Conservation (phyloP, 2,888 invertebrate species). For the Spilarctia lutea region DNA sequence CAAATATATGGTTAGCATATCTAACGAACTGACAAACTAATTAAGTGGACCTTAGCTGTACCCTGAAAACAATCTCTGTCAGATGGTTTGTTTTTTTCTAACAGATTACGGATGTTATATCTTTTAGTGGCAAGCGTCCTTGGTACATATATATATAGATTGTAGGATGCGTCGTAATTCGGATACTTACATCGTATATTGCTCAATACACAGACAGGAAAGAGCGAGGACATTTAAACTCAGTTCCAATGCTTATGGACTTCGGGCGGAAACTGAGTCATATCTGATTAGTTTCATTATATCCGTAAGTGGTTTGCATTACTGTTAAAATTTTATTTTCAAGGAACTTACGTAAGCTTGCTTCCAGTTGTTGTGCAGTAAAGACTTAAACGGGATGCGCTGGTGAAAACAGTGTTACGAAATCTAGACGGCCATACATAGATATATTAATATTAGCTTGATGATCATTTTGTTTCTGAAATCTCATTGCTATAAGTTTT, state of each 20-base stretch:
- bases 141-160: conserved; percentile 46
- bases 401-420: neutral
- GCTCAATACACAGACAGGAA: conserved; percentile 53
- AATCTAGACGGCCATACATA: neutral
- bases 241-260: conserved; percentile 46
- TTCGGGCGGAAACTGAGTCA: conserved; percentile 65
- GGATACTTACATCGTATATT: conserved; percentile 62
- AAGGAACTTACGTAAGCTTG: conserved; percentile 1
- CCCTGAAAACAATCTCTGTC: neutral
- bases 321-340: conserved; percentile 8
- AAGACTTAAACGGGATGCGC: neutral
- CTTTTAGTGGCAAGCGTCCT: conserved; percentile 9
- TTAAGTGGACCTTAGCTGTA: neutral
- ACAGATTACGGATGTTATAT: conserved; percentile 9
- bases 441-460: neutral
- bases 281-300: conserved; percentile 58
- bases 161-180: conserved; percentile 59
- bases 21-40: neutral
- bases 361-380: neutral
- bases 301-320: conserved; percentile 58
- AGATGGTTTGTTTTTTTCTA: neutral
- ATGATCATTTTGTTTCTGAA: neutral
- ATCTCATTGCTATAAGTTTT: neutral
- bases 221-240: conserved; percentile 58
- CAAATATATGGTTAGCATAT: neutral